Conservation (phyloP, 2,113 vertebrate species). For the Salvelinus fontinalis region DNA sequence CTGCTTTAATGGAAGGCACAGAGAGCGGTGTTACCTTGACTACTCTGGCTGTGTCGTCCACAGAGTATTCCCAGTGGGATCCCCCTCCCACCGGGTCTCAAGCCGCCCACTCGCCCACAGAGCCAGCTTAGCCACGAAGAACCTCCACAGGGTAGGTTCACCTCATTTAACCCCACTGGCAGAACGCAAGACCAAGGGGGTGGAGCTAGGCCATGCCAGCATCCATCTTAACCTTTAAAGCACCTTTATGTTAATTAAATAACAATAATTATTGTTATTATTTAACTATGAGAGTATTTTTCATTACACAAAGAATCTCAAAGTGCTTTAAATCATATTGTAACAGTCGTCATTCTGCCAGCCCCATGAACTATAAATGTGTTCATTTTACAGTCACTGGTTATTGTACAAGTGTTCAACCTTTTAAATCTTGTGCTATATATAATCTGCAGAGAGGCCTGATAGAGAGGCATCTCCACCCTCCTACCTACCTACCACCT, state of each 20-base stretch:
- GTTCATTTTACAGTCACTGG: too few relatives aligned
- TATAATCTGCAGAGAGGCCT: conserved; percentile 30
- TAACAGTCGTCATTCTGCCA: background rate
- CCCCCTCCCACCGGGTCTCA: conserved; percentile 73
- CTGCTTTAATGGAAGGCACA: background rate
- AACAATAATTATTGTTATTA: too few relatives aligned
- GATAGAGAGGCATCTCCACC: conserved; percentile 43
- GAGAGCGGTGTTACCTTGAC: background rate
- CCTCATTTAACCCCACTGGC: background rate
- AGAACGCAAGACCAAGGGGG: background rate
- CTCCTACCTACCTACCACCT: background rate
- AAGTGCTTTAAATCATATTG: too few relatives aligned
- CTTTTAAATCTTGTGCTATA: background rate
- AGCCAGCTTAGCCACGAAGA: conserved; percentile 5
- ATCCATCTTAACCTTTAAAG: background rate
- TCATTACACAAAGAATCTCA: too few relatives aligned
- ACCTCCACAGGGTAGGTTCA: conserved; percentile 53
- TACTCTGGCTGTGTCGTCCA: background rate
- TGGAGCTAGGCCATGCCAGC: background rate
- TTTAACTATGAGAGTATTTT: too few relatives aligned
- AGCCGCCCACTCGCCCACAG: conserved; percentile 72
- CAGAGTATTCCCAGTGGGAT: conserved; percentile 72
- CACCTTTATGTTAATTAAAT: background rate
- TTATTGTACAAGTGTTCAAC: background rate
- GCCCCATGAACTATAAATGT: too few relatives aligned